These are phyloP conservation scores for Tethya wilhelma DNA, from an alignment of 37 sponge, comb jelly and placozoan genomes.

Conservation along the genomic window DNA sequence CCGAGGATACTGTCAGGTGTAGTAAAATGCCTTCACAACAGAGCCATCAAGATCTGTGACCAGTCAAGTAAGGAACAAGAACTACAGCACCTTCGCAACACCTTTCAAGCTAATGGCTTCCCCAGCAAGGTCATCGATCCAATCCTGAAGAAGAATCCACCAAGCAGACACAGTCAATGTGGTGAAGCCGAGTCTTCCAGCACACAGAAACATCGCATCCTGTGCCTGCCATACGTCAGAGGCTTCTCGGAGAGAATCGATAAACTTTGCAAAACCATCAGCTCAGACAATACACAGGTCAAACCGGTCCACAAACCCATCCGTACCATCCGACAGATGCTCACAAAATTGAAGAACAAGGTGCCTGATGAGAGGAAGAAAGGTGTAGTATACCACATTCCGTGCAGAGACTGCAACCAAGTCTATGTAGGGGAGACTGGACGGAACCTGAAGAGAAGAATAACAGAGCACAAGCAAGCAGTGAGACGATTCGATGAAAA, in stretches of 20 bases:
- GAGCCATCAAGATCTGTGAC: neutral
- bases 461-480: neutral
- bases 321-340: too few species aligned
- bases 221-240: neutral
- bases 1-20: neutral
- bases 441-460: neutral
- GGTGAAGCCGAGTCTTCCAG: neutral
- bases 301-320: too few species aligned
- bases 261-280: neutral
- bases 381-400: conserved; percentile 2
- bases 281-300: too few species aligned
- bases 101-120: neutral
- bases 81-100: neutral
- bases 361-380: neutral
- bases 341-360: too few species aligned
- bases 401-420: conserved; percentile 1
- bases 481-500: too few species aligned
- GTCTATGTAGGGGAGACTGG: neutral
- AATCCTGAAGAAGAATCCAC: neutral
- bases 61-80: neutral
- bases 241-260: neutral
- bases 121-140: neutral
- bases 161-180: too few species aligned
- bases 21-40: neutral
- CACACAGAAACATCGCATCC: too few species aligned